Evolutionary conservation across 2,888 invertebrate species (phyloP).

Genomic region (Agonopterix arenella): DNA sequence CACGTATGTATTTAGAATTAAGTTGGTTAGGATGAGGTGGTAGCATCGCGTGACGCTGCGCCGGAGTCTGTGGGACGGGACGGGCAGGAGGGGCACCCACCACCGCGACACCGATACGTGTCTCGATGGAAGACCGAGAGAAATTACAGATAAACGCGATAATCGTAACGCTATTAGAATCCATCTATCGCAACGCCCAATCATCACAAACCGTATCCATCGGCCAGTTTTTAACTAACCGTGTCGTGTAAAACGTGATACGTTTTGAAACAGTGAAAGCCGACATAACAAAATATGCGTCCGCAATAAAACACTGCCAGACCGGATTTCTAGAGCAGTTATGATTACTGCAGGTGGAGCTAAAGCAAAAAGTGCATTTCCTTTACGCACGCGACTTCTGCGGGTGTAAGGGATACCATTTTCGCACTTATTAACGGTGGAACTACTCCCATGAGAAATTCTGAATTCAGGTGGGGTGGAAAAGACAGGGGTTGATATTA

Average conservation of each 20-base stretch:
- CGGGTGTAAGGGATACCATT: constrained; percentile 30
- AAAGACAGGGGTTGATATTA: constrained; percentile 41
- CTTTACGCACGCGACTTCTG: constrained; percentile 16
- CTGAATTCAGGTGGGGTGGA: constrained; percentile 49
- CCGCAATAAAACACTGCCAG: constrained; percentile 16
- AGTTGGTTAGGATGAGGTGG: constrained; percentile 31
- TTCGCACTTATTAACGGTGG: constrained; percentile 52
- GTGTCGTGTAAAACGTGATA: constrained; percentile 17
- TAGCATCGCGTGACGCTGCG: constrained; percentile 23
- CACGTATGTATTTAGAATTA: constrained; percentile 32
- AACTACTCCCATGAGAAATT: constrained; percentile 63
- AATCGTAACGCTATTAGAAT: constrained; percentile 29
- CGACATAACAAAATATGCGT: constrained; percentile 14
- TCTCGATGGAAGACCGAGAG: constrained; percentile 20
- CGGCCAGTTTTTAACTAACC: constrained; percentile 20
- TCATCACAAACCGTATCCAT: constrained; percentile 23
- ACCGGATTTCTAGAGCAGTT: constrained; percentile 21
- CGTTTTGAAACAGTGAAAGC: constrained; percentile 23
- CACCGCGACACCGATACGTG: constrained; percentile 10
- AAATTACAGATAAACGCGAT: constrained; percentile 33
- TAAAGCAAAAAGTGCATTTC: constrained; percentile 30
- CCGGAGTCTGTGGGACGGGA: constrained; percentile 1
- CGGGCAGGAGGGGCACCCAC: constrained; percentile 12
- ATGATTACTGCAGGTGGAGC: constrained; percentile 16
- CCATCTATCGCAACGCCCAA: constrained; percentile 22